phyloP scores from a whole-genome alignment of 2,797 vertebrate species.

The Hirundo rustica region DNA sequence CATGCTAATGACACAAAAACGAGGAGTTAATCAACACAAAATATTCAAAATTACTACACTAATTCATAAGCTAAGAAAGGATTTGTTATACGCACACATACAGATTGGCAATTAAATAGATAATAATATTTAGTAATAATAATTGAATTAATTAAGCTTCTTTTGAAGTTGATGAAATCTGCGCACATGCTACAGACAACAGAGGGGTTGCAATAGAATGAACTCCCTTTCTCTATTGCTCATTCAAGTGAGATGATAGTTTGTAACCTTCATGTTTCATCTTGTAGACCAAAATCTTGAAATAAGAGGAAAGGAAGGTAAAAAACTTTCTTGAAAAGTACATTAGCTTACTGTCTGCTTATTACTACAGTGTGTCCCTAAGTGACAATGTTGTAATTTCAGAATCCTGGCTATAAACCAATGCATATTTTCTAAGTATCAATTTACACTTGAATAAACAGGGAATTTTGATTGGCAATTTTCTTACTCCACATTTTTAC shows the following conservation, averaged over 20 bases:
- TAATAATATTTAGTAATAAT: slow-evolving; percentile 65
- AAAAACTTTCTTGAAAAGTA: background rate
- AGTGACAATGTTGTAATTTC: slow-evolving; percentile 10
- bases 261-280: background rate
- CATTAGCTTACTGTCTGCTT: slow-evolving; percentile 2
- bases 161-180: slow-evolving; percentile 46
- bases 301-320: background rate
- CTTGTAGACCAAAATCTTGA: background rate
- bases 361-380: background rate
- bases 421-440: slow-evolving; percentile 52
- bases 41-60: slow-evolving; percentile 47
- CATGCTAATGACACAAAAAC: slow-evolving; percentile 33
- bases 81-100: slow-evolving; percentile 43
- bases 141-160: slow-evolving; percentile 60
- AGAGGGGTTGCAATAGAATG: background rate
- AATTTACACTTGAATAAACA: slow-evolving; percentile 61
- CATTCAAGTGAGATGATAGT: background rate
- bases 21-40: slow-evolving; percentile 56
- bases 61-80: slow-evolving; percentile 54
- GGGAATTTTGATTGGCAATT: slow-evolving; percentile 53
- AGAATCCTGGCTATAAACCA: slow-evolving; percentile 43
- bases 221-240: background rate
- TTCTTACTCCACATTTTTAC: slow-evolving; percentile 63
- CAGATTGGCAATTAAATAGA: slow-evolving; percentile 52
- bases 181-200: background rate